Percentiles rank a stretch among this genome's conserved stretches.
These are phyloP conservation scores for Clepsis dumicolana DNA, from an alignment of 2,888 invertebrate genomes.

Conservation along the genomic window DNA sequence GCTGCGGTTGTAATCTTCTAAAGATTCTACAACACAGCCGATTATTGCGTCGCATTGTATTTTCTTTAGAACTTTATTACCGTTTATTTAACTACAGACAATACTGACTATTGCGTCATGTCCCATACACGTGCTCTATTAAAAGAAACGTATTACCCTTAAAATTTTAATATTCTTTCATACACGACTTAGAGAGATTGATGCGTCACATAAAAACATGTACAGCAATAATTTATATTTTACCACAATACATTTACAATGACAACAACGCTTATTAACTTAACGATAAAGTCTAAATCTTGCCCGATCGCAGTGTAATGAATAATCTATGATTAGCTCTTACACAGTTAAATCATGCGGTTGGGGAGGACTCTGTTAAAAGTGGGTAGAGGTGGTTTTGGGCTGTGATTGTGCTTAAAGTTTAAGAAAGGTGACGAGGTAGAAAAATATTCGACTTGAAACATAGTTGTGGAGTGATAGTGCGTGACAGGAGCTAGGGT, in stretches of 20 bases:
- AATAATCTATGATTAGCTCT: constrained; percentile 48
- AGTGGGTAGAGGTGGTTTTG: constrained; percentile 52
- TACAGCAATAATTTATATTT: constrained; percentile 63
- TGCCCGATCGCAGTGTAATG: constrained; percentile 41
- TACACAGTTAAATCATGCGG: constrained; percentile 30
- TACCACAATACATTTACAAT: constrained; percentile 45
- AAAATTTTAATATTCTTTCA: constrained; percentile 74
- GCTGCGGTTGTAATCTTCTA: no score
- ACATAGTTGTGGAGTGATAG: constrained; percentile 79
- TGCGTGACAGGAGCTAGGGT: constrained; percentile 72
- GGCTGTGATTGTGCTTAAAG: constrained; percentile 39
- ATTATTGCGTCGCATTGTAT: no score
- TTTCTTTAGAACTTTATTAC: not conserved
- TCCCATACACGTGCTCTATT: constrained; percentile 62
- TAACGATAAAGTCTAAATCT: constrained; percentile 47
- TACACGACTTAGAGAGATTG: constrained; percentile 65
- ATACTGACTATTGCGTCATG: constrained; percentile 47
- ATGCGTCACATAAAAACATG: constrained; percentile 73
- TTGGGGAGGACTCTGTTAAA: constrained; percentile 45
- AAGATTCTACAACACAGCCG: no score
- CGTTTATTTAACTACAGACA: constrained; percentile 8
- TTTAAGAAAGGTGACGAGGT: constrained; percentile 78
- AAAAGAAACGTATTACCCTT: constrained; percentile 66
- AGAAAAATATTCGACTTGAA: constrained; percentile 79
- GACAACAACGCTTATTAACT: constrained; percentile 35